Conservation (phyloP, 2,797 vertebrate species). For the Lutjanus campechanus region DNA sequence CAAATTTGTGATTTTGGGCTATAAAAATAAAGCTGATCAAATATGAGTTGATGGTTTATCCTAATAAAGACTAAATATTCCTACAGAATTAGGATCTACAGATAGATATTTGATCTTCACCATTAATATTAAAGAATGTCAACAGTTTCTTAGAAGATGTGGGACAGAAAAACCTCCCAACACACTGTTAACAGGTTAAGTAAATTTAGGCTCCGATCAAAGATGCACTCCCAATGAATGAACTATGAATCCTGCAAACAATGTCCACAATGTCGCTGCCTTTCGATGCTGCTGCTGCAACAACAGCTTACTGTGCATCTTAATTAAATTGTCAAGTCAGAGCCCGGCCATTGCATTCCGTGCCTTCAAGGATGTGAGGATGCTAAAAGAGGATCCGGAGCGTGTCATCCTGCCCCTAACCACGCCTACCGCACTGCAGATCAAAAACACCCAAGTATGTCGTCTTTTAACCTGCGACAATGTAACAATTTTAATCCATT, state of each 20-base stretch:
- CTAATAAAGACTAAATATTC: neutral
- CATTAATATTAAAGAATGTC: neutral
- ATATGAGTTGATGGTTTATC: neutral
- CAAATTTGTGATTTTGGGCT: neutral
- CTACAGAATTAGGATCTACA: neutral
- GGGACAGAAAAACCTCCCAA: neutral
- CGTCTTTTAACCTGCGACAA: constrained; percentile 37
- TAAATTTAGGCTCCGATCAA: constrained; percentile 1
- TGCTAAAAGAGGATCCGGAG: constrained; percentile 69
- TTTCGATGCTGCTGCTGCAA: constrained; percentile 21
- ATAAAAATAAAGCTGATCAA: neutral
- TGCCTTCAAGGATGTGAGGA: constrained; percentile 63
- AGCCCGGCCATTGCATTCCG: constrained; percentile 37
- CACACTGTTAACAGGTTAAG: neutral
- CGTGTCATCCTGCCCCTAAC: constrained; percentile 65
- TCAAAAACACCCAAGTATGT: constrained; percentile 77
- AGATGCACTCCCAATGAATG: neutral
- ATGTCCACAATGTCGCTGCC: constrained; percentile 25
- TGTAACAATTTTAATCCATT: constrained; percentile 27
- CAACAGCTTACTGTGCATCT: constrained; percentile 61
- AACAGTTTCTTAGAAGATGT: constrained; percentile 7
- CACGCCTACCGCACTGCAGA: constrained; percentile 97
- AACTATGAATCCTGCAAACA: constrained; percentile 4
- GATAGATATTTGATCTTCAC: neutral
- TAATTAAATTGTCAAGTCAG: constrained; percentile 66